Evolutionary conservation across 2,888 invertebrate species (phyloP).

Genomic region (Acronicta alni): DNA sequence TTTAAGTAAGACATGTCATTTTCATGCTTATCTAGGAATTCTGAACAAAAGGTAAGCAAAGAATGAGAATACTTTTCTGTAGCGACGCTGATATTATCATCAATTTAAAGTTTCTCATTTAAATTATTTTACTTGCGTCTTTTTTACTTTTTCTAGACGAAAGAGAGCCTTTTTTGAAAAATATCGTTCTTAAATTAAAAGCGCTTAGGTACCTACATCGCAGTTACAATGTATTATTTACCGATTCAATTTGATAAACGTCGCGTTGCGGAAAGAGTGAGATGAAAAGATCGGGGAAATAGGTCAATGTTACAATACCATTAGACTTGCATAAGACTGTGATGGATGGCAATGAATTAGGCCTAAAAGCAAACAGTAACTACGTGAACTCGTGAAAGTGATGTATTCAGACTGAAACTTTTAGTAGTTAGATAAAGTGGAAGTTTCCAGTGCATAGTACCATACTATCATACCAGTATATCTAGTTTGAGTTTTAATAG

Average conservation of each 20-base stretch:
- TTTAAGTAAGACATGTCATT: constrained; percentile 23
- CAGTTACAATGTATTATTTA: no score
- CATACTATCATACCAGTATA: no score
- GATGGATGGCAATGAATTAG: neutral
- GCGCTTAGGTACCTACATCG: no score
- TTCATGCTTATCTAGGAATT: constrained; percentile 33
- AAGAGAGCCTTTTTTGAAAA: no score
- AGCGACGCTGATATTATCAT: constrained; percentile 31
- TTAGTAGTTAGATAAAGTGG: neutral
- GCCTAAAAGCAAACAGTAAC: no score
- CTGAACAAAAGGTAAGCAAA: constrained; percentile 36
- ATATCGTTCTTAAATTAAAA: no score
- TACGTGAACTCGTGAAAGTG: neutral
- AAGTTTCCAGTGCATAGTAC: neutral
- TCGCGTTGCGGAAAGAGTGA: no score
- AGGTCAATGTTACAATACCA: neutral
- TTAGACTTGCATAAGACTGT: neutral
- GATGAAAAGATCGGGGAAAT: no score
- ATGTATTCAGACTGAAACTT: no score
- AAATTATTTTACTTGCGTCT: constrained; percentile 9
- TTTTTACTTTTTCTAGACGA: constrained; percentile 2
- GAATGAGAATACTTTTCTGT: constrained; percentile 18
- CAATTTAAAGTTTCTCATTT: constrained; percentile 39
- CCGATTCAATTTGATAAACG: no score
- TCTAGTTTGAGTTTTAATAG: neutral